phyloP scores from a whole-genome alignment of 1,140 invertebrate genomes.

The Drosophila pectinifera region DNA sequence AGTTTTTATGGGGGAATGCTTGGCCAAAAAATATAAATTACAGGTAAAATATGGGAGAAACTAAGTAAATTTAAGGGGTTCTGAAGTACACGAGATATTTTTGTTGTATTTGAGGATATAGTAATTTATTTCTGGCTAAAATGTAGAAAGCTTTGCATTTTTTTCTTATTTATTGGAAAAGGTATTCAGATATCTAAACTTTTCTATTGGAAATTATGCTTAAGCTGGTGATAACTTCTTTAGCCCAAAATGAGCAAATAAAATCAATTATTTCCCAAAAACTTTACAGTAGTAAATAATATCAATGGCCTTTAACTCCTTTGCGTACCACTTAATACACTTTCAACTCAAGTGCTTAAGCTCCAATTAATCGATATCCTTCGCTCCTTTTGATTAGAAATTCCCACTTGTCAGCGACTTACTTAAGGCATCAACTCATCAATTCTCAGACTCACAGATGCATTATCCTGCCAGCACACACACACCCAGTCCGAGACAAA shows the following conservation, averaged over 20 bases:
- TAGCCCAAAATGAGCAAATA: too few species aligned
- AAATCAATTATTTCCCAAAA: too few species aligned
- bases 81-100: not conserved
- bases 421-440: constrained; percentile 44
- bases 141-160: too few species aligned
- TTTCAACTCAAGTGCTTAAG: constrained; percentile 25
- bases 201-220: too few species aligned
- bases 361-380: constrained; percentile 34
- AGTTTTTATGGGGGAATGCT: constrained; percentile 16
- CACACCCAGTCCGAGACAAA: constrained; percentile 20
- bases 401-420: constrained; percentile 41
- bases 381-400: constrained; percentile 38
- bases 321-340: not conserved
- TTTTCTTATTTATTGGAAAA: too few species aligned
- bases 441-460: constrained; percentile 53
- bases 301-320: not conserved
- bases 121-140: too few species aligned
- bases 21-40: not conserved
- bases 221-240: too few species aligned
- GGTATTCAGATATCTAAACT: too few species aligned
- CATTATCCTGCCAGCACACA: constrained; percentile 36
- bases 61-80: too few species aligned
- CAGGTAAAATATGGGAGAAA: not conserved
- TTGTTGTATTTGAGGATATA: not conserved
- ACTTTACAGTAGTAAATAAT: not conserved